Conservation (phyloP, 2,888 invertebrate genomes). For the Lasioglossum calceatum region DNA sequence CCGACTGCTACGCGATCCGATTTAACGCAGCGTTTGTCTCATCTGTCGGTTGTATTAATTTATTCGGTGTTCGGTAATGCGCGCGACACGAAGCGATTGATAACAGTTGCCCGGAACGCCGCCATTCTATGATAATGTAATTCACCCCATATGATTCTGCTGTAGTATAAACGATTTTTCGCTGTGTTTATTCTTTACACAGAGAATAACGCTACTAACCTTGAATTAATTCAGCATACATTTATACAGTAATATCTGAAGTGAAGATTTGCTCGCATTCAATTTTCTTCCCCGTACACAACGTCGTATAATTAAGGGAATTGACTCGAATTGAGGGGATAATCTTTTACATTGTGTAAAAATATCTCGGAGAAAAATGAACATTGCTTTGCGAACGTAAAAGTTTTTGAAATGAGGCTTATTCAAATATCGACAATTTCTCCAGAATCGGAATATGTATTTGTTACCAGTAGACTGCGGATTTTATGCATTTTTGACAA, state of each 20-base stretch:
- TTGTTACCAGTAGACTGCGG: neutral
- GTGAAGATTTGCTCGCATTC: neutral
- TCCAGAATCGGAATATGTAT: too few relatives aligned
- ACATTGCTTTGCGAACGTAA: too few relatives aligned
- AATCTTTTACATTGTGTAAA: too few relatives aligned
- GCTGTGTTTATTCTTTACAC: neutral
- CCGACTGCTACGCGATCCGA: slow-evolving; percentile 28
- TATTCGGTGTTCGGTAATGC: slow-evolving; percentile 44
- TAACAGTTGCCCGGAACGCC: slow-evolving; percentile 40
- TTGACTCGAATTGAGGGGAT: too few relatives aligned
- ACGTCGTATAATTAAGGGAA: too few relatives aligned
- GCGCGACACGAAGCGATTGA: slow-evolving; percentile 54
- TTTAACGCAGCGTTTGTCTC: slow-evolving; percentile 46
- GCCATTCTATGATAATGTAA: slow-evolving; percentile 32
- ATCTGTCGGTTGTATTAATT: slow-evolving; percentile 38
- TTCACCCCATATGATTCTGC: neutral
- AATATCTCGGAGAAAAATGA: too few relatives aligned
- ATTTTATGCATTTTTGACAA: too few relatives aligned
- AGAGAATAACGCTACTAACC: neutral
- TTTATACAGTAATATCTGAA: neutral
- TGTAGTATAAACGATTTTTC: slow-evolving; percentile 16
- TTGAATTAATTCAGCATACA: too few relatives aligned
- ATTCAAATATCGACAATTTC: neutral
- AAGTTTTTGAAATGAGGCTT: too few relatives aligned
- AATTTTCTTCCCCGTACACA: neutral